Percentiles rank a stretch among this genome's conserved stretches.
Evolutionary conservation across 2,113 vertebrate species (phyloP).

Genomic region (Malurus alboscapulatus): DNA sequence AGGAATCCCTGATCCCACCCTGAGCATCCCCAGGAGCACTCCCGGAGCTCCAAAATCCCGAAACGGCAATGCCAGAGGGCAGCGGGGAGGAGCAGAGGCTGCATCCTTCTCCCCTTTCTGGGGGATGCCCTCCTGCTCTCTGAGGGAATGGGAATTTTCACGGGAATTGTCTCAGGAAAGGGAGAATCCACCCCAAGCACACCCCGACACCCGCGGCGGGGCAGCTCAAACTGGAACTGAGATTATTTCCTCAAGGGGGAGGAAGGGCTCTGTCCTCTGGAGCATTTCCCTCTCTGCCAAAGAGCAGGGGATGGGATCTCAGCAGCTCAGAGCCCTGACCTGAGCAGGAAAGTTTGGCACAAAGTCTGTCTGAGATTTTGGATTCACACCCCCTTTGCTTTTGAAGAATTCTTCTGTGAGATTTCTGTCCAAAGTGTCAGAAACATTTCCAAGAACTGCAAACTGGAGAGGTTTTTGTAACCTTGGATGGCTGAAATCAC

Average conservation of each 20-base stretch:
- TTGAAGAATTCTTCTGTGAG: neutral
- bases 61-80: neutral
- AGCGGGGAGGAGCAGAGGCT: rapidly evolving
- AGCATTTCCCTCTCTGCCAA: too few relatives aligned
- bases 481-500: neutral
- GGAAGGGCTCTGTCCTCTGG: rapidly evolving
- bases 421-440: neutral
- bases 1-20: neutral
- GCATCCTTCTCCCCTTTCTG: neutral
- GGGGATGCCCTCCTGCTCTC: rapidly evolving
- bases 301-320: neutral
- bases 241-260: neutral
- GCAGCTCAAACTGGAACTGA: neutral
- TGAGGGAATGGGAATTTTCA: neutral
- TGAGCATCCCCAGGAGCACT: rapidly evolving
- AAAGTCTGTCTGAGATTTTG: neutral
- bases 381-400: neutral
- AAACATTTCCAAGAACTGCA: neutral
- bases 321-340: neutral
- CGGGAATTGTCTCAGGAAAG: neutral
- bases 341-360: neutral
- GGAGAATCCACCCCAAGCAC: too few relatives aligned
- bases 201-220: too few relatives aligned
- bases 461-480: neutral
- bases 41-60: neutral